These are phyloP conservation scores for Bergia puertoricense DNA, from an alignment of 92 coral and sea anemone species.

Conservation along the genomic window DNA sequence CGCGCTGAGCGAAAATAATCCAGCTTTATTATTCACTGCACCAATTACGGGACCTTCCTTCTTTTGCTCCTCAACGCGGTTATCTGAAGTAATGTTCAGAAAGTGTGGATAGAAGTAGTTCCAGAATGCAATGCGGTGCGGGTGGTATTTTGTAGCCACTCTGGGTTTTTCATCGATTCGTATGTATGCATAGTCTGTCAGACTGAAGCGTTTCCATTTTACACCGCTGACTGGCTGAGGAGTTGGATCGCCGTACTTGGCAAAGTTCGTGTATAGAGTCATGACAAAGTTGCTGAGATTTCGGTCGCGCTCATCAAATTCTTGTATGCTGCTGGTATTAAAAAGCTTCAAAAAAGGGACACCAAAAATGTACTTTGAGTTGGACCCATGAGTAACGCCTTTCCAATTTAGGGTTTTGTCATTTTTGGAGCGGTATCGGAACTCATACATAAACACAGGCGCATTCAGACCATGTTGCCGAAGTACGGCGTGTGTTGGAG, in stretches of 20 bases:
- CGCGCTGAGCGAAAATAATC: neutral
- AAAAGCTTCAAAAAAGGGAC: constrained; percentile 72
- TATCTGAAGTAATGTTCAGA: constrained; percentile 11
- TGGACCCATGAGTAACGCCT: constrained; percentile 71
- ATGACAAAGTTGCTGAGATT: constrained; percentile 71
- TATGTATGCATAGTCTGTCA: constrained; percentile 53
- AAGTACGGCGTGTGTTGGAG: constrained; percentile 73
- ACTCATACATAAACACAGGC: constrained; percentile 67
- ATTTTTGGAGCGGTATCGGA: constrained; percentile 76
- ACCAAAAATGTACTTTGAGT: constrained; percentile 84
- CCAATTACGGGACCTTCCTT: neutral
- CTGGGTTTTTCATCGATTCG: constrained; percentile 55
- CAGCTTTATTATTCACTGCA: neutral
- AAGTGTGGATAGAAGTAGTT: constrained; percentile 37
- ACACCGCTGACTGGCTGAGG: constrained; percentile 58
- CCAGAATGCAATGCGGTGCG: constrained; percentile 80
- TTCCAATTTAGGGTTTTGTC: constrained; percentile 54
- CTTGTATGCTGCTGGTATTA: constrained; percentile 43
- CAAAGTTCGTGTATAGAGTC: constrained; percentile 79
- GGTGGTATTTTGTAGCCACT: constrained; percentile 60
- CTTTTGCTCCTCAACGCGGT: neutral
- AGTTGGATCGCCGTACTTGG: constrained; percentile 86
- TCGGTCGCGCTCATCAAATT: constrained; percentile 70
- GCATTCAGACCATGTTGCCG: constrained; percentile 55
- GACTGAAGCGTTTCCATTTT: constrained; percentile 61